Evolutionary conservation across 2,113 vertebrate genomes (phyloP), one percentile per base, ranked within the genome.

Genomic region (Hoplias malabaricus): DNA sequence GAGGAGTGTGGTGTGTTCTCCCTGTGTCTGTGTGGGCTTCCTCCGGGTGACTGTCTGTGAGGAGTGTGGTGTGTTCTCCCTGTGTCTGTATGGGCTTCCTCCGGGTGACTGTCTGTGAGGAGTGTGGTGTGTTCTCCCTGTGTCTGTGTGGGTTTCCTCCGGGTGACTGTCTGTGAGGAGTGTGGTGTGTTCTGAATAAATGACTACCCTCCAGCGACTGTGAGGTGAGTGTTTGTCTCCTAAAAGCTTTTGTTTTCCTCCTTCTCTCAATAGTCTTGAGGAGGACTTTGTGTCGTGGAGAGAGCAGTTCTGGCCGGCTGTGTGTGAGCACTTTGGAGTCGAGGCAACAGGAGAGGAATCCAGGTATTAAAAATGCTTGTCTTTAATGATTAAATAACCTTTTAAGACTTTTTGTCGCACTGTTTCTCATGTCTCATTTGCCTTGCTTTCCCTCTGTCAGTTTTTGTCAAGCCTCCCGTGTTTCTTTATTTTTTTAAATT

Each of bases 251-350:
- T 6, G 13, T 8, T 0, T 53, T 38, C 25, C 23, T 67, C n/a
- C 25, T 27, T 21, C 6, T 29, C 29, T 27, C 7, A 21, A 4
- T 68, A 95, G 94, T 86, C 84, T 99, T 85, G 97, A 99, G 77
- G 98, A 99, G 81, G 98, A 99, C 65, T 99, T 99, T 76, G 92
- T 99, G 83, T 98, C 96, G 0, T 99, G 98, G 97, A 92, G 96
- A 29, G 98, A 99, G 87, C 96, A 98, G 93, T 99, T 99, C 90
- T 99, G 98, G 98, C 98, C 97, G 0, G 96, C 97, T 0, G 93
- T 99, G 78, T 99, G 98, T 1, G 96, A 99, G 78, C 95, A 97
- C 88, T 98, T 99, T 0, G 98, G 97, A 1, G 96, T 99, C 57
- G 97, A 99, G 81, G 95, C 96, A 9, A 96, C 93, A 0, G 96